phyloP scores from a whole-genome alignment of 2,888 invertebrate species.

The Steinernema scapterisci region DNA sequence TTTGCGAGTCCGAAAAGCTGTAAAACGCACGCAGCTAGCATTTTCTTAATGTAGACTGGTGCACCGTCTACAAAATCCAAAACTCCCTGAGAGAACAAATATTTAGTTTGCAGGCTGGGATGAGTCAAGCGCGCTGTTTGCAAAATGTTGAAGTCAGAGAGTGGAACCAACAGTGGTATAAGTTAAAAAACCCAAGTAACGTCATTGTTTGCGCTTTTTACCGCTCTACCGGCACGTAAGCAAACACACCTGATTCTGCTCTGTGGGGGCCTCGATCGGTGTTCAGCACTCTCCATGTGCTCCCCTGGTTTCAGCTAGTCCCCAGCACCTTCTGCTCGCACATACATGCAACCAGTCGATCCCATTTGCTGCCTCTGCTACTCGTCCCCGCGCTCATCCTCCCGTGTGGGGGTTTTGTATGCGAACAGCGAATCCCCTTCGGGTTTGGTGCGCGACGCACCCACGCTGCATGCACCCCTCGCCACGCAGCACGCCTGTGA shows the following conservation, averaged over 20 bases:
- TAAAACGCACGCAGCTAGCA: neutral
- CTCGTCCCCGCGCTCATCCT: neutral
- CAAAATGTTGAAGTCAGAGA: too few relatives aligned
- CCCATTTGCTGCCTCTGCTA: too few relatives aligned
- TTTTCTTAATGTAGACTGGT: neutral
- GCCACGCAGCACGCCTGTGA: too few relatives aligned
- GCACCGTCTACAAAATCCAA: too few relatives aligned
- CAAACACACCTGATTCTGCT: constrained; percentile 18
- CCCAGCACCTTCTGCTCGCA: neutral
- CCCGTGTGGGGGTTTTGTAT: neutral
- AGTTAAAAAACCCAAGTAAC: neutral
- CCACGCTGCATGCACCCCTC: neutral
- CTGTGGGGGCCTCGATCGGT: too few relatives aligned
- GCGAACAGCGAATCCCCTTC: neutral
- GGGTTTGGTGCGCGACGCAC: constrained; percentile 12
- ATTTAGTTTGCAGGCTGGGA: too few relatives aligned
- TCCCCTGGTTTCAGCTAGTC: neutral
- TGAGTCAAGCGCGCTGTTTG: too few relatives aligned
- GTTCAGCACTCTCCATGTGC: neutral
- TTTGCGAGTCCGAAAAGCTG: neutral
- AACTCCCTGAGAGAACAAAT: too few relatives aligned
- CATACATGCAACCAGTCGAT: constrained; percentile 19
- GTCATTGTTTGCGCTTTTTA: constrained; percentile 31
- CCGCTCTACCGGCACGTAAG: constrained; percentile 10
- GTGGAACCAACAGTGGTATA: too few relatives aligned